Base-by-base conservation (phyloP, 2,797 vertebrate genomes). In the Loriculus beryllinus region DNA sequence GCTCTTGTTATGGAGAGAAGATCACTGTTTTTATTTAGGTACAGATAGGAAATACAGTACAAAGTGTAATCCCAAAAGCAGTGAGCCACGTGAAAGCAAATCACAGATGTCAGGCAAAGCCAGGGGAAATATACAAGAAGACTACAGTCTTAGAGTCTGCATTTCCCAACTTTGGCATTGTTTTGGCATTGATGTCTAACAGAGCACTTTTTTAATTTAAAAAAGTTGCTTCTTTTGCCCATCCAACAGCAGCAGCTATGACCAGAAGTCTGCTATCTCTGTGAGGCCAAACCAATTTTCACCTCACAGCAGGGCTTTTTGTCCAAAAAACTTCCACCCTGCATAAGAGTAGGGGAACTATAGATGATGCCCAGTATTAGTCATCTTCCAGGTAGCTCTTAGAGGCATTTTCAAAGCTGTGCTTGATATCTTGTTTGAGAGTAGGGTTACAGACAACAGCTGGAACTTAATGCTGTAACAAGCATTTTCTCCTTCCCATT, bases 131-230 rank as follows among this genome's bases (percentile, higher is more conserved):
- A 22, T 7, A 2, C 4, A 56, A 33, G 33, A 67, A 75, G 5
- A 31, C 7, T 59, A 12, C 21, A 39, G 23, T 31, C 22, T 42
- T 1, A 68, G 43, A 84, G 7, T 2, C 15, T 60, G 1, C 17
- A 65, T 84, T 63, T 31, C 37, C 22, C 11, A 28, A 12, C 26
- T 71, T 88, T 28, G 82, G 5, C 45, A 81, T 81, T 0, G 1
- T 23, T 75, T 52, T 31, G 51, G 51, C 29, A 86, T 40, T 3
- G 0, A 25, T 70, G 12, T 62, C 20, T 49, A 4, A 77, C 8
- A 23, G 3, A 12, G 1, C 0, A 2, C 26, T 13, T n/a, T 74
- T 31, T 43, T 39, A 7, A 28, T 20, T 4, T 4, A 12, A 63
- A 47, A 69, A 23, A 1, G 4, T 14, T 22, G 2, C 2, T 57